A percentile compares a stretch with the other conserved stretches of the same genome.
phyloP scores from a whole-genome alignment of 2,888 invertebrate genomes.

The Steinernema carpocapsae region DNA sequence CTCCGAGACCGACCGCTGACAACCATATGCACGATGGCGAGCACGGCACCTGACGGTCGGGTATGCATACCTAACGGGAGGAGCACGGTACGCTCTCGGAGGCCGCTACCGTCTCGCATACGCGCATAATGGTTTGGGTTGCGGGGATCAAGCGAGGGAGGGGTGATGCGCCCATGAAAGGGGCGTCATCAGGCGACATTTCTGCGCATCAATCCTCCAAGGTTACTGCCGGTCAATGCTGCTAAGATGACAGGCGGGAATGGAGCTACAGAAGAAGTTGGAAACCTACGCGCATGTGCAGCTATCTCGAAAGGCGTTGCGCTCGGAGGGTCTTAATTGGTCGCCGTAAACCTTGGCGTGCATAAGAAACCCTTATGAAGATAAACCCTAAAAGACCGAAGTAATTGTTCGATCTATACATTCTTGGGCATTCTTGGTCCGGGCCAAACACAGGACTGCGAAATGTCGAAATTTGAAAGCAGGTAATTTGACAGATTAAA shows the following conservation, averaged over 20 bases:
- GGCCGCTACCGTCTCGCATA: constrained; percentile 19
- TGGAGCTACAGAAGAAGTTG: neutral
- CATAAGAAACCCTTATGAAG: no score
- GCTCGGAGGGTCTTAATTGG: no score
- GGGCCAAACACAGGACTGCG: no score
- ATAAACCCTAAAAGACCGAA: no score
- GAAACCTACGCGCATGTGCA: neutral
- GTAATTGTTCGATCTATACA: no score
- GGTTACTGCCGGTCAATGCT: constrained; percentile 23
- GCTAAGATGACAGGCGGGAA: no score
- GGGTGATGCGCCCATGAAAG: constrained; percentile 13
- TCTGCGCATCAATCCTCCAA: constrained; percentile 27
- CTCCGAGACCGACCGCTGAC: neutral
- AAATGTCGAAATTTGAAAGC: no score
- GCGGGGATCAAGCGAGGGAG: constrained; percentile 31
- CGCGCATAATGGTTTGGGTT: constrained; percentile 19
- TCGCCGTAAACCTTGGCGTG: no score
- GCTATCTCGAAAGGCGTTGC: neutral
- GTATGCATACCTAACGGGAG: constrained; percentile 32
- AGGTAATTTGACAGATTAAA: no score
- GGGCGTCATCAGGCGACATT: constrained; percentile 29
- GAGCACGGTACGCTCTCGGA: constrained; percentile 1
- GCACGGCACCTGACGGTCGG: constrained; percentile 1
- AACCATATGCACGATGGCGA: neutral
- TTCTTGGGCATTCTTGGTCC: no score